Evolutionary conservation across 1,140 invertebrate species (phyloP), one percentile per base, ranked within the genome.

Genomic region (Apolygus lucorum): DNA sequence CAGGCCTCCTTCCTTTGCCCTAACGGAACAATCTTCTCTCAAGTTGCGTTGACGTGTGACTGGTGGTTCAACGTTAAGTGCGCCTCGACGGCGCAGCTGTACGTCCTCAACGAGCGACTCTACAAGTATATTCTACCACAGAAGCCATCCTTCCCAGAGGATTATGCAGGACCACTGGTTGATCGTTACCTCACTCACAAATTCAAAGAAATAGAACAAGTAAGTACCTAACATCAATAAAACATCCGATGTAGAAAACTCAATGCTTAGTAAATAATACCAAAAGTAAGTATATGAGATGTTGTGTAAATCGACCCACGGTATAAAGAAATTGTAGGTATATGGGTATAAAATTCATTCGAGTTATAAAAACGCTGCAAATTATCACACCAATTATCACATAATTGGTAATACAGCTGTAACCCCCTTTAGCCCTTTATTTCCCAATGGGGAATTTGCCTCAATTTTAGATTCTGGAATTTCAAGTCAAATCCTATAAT

Each of bases 1-100:
- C 91, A 94, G 79, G 90, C 92, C 2, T 92, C 91, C 0, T 95
- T 95, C 76, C 80, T 95, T 1, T 95, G 92, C 76, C 92, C 92
- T 4, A 95, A 95, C 76, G 91, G 92, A 22, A 95, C 93, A 1
- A 90, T 95, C 74, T 95, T 95, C 80, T 93, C 88, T 76, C 93
- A 95, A 82, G 87, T 89, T 1, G 86, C 85, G 0, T 78, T 92
- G 0, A 93, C 91, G 0, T 95, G 92, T 74, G 91, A 93, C 77
- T 93, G 92, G 92, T 94, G 92, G 92, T 94, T 92, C 78, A 94
- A 93, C 76, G 76, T 76, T 2, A 75, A 89, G 72, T 95, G 92
- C 77, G 84, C 87, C 25, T 85, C 88, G 1, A 92, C 91, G 0
- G 79, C 89, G 0, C 90, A 92, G 76, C 82, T 92, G 0, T 95